A percentile compares a stretch with the other conserved stretches of the same genome.
Evolutionary conservation across 2,797 vertebrate genomes (phyloP).

Genomic region (Peromyscus melanophrys): DNA sequence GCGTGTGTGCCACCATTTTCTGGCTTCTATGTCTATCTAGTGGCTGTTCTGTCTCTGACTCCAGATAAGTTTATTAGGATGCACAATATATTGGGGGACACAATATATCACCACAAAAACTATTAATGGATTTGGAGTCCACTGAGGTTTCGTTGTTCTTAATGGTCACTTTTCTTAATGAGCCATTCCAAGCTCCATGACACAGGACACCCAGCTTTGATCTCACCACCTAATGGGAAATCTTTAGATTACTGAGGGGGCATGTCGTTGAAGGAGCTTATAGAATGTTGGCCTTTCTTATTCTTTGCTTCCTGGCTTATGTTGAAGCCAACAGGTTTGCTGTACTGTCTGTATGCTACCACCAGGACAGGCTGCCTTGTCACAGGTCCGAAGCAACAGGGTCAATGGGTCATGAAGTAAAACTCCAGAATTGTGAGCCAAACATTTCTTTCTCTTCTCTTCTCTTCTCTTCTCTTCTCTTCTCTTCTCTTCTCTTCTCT

Average conservation of each 20-base stretch:
- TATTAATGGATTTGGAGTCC: no score
- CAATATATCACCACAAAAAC: no score
- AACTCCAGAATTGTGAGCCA: background rate
- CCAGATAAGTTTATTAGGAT: no score
- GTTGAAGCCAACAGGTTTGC: background rate
- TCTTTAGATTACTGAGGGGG: background rate
- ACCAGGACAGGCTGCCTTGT: background rate
- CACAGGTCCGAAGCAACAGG: background rate
- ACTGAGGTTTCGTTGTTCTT: no score
- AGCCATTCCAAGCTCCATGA: no score
- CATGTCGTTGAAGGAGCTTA: background rate
- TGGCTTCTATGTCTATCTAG: no score
- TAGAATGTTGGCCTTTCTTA: background rate
- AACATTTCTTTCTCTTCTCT: background rate
- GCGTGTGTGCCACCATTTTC: no score
- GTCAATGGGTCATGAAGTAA: background rate
- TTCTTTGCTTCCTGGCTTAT: background rate
- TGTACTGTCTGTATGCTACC: background rate
- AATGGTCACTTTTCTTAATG: no score
- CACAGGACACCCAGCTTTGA: no score
- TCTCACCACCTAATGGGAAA: background rate
- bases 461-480: background rate
- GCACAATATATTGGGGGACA: no score
- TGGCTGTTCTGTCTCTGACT: no score
- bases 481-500: background rate